These are phyloP conservation scores for Rhinogobius similis DNA, from an alignment of 2,113 vertebrate genomes.

Conservation along the genomic window DNA sequence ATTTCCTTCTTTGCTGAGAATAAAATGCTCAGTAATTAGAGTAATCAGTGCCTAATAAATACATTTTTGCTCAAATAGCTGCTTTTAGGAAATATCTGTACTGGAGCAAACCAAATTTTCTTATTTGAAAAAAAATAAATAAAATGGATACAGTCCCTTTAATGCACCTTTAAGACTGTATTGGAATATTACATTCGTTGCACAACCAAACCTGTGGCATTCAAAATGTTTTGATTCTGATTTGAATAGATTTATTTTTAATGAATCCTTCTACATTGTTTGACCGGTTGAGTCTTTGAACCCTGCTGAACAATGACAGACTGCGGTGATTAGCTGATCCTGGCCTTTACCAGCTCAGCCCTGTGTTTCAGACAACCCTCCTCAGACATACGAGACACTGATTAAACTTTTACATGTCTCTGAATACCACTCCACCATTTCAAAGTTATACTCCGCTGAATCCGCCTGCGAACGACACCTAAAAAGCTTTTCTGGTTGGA, in stretches of 20 bases:
- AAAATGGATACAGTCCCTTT: too few relatives aligned
- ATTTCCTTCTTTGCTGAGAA: too few relatives aligned
- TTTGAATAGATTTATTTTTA: neutral
- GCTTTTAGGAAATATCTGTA: too few relatives aligned
- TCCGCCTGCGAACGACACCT: slow-evolving; percentile 47
- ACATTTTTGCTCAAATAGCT: too few relatives aligned
- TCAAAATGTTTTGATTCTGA: neutral
- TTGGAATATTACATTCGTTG: too few relatives aligned
- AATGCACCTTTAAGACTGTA: too few relatives aligned
- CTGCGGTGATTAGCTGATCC: slow-evolving; percentile 14
- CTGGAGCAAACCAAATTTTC: too few relatives aligned
- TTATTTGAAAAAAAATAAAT: too few relatives aligned
- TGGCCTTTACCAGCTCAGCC: neutral
- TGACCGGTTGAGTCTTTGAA: neutral
- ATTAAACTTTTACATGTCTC: slow-evolving; percentile 66
- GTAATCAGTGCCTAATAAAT: too few relatives aligned
- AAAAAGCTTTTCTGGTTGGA: slow-evolving; percentile 67
- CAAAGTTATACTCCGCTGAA: slow-evolving; percentile 50
- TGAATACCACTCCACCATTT: slow-evolving; percentile 58
- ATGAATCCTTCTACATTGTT: neutral
- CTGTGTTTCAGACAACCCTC: slow-evolving; percentile 26
- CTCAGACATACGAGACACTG: slow-evolving; percentile 53
- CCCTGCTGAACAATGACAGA: slow-evolving; percentile 1
- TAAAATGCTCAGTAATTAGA: too few relatives aligned
- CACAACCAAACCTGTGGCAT: neutral